Conservation (phyloP, 2,888 invertebrate genomes). For the Gari tellinella region DNA sequence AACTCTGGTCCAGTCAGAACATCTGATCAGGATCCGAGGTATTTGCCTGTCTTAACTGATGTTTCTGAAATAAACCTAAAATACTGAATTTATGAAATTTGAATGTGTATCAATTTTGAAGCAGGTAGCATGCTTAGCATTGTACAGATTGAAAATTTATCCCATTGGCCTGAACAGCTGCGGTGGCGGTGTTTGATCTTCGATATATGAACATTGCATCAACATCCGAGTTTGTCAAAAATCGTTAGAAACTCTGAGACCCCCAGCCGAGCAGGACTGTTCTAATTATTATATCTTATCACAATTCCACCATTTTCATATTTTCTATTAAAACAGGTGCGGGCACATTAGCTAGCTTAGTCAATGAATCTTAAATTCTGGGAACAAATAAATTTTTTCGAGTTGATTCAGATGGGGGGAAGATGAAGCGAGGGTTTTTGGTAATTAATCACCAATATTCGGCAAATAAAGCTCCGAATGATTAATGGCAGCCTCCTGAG, state of each 20-base stretch:
- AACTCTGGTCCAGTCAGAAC: too few relatives aligned
- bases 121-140: too few relatives aligned
- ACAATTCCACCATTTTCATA: slow-evolving; percentile 41
- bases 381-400: too few relatives aligned
- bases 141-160: too few relatives aligned
- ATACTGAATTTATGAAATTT: too few relatives aligned
- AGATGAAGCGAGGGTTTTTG: background rate
- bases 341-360: slow-evolving; percentile 49
- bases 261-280: slow-evolving; percentile 30
- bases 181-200: slow-evolving; percentile 36
- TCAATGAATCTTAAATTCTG: slow-evolving; percentile 11
- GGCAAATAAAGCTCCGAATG: too few relatives aligned
- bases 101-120: too few relatives aligned
- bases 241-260: slow-evolving; percentile 21
- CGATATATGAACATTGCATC: slow-evolving; percentile 41
- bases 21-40: too few relatives aligned
- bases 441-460: slow-evolving; percentile 3
- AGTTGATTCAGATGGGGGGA: too few relatives aligned
- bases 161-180: slow-evolving; percentile 29
- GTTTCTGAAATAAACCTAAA: too few relatives aligned
- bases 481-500: slow-evolving; percentile 13
- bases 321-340: slow-evolving; percentile 58
- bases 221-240: slow-evolving; percentile 28
- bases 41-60: too few relatives aligned
- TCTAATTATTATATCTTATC: slow-evolving; percentile 55